Evolutionary conservation across 2,113 vertebrate genomes (phyloP).

Genomic region (Sula dactylatra): DNA sequence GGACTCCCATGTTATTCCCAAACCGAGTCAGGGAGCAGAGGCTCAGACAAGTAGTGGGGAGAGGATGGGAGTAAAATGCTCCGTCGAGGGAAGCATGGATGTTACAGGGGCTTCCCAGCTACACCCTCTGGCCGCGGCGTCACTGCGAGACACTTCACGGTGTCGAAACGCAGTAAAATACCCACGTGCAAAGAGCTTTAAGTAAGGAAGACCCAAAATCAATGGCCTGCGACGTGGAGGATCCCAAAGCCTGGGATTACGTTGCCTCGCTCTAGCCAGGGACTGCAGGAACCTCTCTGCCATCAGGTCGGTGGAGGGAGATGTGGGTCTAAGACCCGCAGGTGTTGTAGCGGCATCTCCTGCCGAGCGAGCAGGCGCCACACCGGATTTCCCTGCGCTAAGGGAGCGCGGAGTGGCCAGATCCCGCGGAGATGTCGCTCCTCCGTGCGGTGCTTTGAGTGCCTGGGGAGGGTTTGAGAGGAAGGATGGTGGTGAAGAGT

Average conservation of each 20-base stretch:
- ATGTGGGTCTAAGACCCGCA: accelerated
- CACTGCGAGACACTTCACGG: accelerated
- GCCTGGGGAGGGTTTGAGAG: not conserved
- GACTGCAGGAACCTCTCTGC: not conserved
- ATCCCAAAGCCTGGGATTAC: not conserved
- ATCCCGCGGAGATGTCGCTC: not conserved
- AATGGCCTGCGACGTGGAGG: accelerated
- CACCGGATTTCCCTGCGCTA: accelerated
- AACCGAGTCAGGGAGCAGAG: accelerated
- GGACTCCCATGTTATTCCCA: not conserved
- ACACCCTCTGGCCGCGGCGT: accelerated
- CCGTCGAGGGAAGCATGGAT: accelerated
- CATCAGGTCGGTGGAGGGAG: not conserved
- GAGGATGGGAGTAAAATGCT: not conserved
- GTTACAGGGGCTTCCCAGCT: not conserved
- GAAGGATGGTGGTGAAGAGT: not conserved
- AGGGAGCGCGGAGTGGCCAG: not conserved
- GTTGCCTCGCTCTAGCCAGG: accelerated
- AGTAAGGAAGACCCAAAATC: not conserved
- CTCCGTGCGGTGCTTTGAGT: not conserved
- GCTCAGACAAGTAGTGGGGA: accelerated
- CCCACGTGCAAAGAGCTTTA: accelerated
- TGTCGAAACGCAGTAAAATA: accelerated
- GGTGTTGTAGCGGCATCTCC: not conserved
- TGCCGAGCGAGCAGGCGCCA: accelerated